phyloP scores from a whole-genome alignment of 2,797 vertebrate species.

The Melanotaenia nigrans region DNA sequence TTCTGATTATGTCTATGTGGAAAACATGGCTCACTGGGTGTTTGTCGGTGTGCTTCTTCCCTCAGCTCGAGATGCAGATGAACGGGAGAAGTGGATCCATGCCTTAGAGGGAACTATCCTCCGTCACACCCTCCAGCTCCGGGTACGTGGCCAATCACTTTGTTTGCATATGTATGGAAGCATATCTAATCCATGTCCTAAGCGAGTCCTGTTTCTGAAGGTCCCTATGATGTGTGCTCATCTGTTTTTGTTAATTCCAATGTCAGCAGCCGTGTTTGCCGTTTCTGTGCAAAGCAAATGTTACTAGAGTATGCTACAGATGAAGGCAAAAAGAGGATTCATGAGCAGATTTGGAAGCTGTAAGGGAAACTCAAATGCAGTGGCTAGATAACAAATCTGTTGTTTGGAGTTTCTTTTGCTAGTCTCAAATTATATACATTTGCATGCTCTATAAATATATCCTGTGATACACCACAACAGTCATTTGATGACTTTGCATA shows the following conservation, averaged over 20 bases:
- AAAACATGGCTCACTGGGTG: constrained; percentile 59
- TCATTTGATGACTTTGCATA: constrained; percentile 20
- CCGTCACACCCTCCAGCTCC: constrained; percentile 95
- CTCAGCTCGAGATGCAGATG: constrained; percentile 96
- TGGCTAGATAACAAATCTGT: constrained; percentile 6
- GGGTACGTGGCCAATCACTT: constrained; percentile 79
- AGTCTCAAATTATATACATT: constrained; percentile 15
- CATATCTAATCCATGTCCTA: constrained; percentile 4
- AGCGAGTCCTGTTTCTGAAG: constrained; percentile 2
- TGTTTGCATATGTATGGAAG: neutral
- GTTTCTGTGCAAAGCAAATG: constrained; percentile 8
- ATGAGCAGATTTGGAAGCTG: neutral
- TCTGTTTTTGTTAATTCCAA: neutral
- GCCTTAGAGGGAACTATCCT: constrained; percentile 99
- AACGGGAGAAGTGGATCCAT: constrained; percentile 99
- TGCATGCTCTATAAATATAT: neutral
- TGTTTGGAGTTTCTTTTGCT: constrained; percentile 22
- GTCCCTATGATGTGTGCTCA: constrained; percentile 2
- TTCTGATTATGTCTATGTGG: constrained; percentile 33
- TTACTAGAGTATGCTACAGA: neutral
- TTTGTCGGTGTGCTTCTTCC: constrained; percentile 62
- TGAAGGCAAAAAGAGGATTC: neutral
- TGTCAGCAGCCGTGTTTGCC: neutral
- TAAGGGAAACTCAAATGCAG: neutral
- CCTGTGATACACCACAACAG: neutral